Evolutionary conservation across 2,888 invertebrate genomes (phyloP).

Genomic region (Merodon equestris): DNA sequence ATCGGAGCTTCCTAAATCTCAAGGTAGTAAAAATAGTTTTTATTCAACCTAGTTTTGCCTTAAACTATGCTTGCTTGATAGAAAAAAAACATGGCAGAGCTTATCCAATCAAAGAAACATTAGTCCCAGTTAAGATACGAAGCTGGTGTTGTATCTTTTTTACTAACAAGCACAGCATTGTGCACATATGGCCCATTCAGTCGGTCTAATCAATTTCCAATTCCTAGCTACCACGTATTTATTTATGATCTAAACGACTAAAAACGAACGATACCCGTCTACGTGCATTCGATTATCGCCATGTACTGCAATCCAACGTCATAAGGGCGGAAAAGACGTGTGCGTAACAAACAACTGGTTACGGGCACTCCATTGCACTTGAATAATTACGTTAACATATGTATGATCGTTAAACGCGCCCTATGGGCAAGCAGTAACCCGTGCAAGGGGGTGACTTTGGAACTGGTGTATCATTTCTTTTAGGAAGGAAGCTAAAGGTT

Average conservation of each 20-base stretch:
- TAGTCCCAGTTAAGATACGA: no score
- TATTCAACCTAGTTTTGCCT: no score
- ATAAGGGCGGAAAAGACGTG: conserved; percentile 38
- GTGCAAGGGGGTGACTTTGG: conserved; percentile 22
- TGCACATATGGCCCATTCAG: conserved; percentile 65
- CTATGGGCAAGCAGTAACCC: conserved; percentile 24
- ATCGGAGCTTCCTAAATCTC: no score
- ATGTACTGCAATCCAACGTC: conserved; percentile 5
- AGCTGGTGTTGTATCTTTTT: conserved; percentile 7
- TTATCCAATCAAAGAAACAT: no score
- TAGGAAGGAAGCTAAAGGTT: conserved; percentile 42
- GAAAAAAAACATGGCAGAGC: no score
- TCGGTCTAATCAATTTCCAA: conserved; percentile 66
- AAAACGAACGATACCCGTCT: conserved; percentile 24
- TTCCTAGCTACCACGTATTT: conserved; percentile 48
- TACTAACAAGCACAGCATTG: conserved; percentile 35
- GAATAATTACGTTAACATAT: conserved; percentile 68
- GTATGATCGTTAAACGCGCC: conserved; percentile 66
- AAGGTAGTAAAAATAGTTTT: no score
- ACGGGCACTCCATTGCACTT: conserved; percentile 40
- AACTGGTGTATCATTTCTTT: conserved; percentile 22
- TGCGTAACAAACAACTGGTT: conserved; percentile 5
- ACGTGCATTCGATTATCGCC: conserved; percentile 47
- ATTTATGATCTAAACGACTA: conserved; percentile 40
- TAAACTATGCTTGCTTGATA: no score